These are phyloP conservation scores for Aurelia sp. DNA, from an alignment of 30 jellyfish, hydroid and myxozoan species.

Conservation along the genomic window DNA sequence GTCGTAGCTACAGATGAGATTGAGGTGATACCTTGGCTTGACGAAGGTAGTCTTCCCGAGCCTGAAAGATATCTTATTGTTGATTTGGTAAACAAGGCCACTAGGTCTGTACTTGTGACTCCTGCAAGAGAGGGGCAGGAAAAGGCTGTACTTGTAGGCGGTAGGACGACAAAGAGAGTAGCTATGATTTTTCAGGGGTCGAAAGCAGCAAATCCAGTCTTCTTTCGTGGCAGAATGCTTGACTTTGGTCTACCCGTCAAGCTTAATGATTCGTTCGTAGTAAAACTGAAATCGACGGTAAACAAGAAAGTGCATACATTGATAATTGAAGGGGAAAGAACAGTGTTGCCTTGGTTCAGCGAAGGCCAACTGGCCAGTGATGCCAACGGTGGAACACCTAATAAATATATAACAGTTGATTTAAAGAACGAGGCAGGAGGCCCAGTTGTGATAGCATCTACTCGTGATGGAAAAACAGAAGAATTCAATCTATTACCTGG, in stretches of 20 bases:
- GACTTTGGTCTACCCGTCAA: neutral
- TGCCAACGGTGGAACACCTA: neutral
- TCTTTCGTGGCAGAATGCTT: neutral
- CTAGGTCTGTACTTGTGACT: neutral
- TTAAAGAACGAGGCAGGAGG: neutral
- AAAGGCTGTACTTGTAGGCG: neutral
- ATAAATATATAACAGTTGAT: neutral
- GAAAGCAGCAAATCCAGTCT: neutral
- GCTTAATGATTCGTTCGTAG: neutral
- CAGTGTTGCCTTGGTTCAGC: neutral
- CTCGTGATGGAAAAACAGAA: neutral
- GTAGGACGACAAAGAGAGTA: neutral
- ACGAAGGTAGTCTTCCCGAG: neutral
- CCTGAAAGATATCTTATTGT: neutral
- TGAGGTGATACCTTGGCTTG: neutral
- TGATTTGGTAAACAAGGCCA: neutral
- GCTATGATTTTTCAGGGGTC: neutral
- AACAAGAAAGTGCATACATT: neutral
- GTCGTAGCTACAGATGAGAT: neutral
- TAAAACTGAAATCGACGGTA: neutral
- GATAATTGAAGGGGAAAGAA: neutral
- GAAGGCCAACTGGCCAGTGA: neutral
- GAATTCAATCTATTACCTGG: slow-evolving; percentile 4
- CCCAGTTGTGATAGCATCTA: neutral
- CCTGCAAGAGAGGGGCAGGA: neutral